phyloP scores from a whole-genome alignment of 2,888 invertebrate genomes.

The Exephanes ischioxanthus region DNA sequence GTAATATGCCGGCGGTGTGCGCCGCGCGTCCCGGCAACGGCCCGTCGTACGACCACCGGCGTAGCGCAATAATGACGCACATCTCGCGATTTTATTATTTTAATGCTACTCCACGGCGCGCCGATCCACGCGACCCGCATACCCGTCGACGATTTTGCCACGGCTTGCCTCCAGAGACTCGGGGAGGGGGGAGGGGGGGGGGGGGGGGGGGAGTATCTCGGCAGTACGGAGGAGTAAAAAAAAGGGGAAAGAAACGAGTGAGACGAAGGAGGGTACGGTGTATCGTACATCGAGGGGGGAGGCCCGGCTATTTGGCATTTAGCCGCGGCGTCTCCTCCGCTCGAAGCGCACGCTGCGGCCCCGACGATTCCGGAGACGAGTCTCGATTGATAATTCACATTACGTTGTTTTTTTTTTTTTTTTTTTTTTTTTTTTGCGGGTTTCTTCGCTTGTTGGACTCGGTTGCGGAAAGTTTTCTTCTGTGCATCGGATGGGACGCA shows the following conservation, averaged over 20 bases:
- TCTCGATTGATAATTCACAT: constrained; percentile 21
- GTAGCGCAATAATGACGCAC: constrained; percentile 82
- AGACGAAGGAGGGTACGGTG: constrained; percentile 20
- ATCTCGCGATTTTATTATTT: constrained; percentile 82
- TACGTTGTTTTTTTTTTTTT: not conserved
- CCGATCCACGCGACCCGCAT: constrained; percentile 81
- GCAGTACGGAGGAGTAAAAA: not conserved
- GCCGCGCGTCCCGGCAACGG: constrained; percentile 35
- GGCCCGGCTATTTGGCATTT: constrained; percentile 56
- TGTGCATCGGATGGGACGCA: not conserved
- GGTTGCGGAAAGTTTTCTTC: not conserved
- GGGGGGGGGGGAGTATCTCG: not conserved
- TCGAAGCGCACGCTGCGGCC: constrained; percentile 6
- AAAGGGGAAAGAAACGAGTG: not conserved
- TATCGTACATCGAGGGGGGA: constrained; percentile 47
- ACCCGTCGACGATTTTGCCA: constrained; percentile 72
- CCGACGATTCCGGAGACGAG: constrained; percentile 26
- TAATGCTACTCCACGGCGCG: constrained; percentile 76
- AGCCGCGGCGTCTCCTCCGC: constrained; percentile 12
- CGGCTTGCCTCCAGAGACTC: constrained; percentile 25
- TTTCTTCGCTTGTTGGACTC: not conserved
- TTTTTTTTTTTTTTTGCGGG: not conserved
- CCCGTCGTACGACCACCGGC: constrained; percentile 76
- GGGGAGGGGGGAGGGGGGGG: not conserved
- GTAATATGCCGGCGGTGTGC: constrained; percentile 77